These are phyloP conservation scores for Agrypnia vestita DNA, from an alignment of 1,140 invertebrate genomes.

Conservation along the genomic window DNA sequence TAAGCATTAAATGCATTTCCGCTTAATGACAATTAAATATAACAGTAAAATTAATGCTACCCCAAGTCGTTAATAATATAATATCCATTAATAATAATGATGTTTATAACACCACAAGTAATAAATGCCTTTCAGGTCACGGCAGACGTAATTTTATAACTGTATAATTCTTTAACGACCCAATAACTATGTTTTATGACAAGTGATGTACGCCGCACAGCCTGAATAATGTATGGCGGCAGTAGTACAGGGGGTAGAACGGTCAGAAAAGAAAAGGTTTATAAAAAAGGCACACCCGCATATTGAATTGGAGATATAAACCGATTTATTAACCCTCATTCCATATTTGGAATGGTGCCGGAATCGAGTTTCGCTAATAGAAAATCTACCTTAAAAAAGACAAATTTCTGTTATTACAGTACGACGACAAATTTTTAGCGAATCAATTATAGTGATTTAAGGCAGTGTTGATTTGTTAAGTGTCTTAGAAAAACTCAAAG, in stretches of 20 bases:
- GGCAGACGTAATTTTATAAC: neutral
- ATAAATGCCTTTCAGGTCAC: neutral
- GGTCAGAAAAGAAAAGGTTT: neutral
- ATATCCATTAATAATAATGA: too few species aligned
- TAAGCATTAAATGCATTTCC: too few species aligned
- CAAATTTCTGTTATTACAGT: too few species aligned
- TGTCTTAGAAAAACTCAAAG: too few species aligned
- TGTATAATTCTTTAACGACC: conserved; percentile 1
- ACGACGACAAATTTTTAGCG: too few species aligned
- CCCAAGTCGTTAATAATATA: too few species aligned
- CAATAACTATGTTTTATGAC: conserved; percentile 4
- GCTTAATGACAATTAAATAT: too few species aligned
- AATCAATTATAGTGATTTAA: too few species aligned
- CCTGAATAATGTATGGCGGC: conserved; percentile 1
- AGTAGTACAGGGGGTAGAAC: neutral
- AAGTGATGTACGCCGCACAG: neutral
- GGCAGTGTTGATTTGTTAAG: too few species aligned
- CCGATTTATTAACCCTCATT: neutral
- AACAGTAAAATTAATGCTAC: too few species aligned
- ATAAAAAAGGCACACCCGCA: neutral
- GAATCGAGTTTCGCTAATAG: neutral
- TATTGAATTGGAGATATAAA: neutral
- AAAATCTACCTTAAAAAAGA: neutral
- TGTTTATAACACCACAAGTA: too few species aligned
- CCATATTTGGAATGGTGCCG: neutral